Percentiles rank a stretch among this genome's conserved stretches.
phyloP scores from a whole-genome alignment of 92 coral and sea anemone species.

The Bergia sp. region DNA sequence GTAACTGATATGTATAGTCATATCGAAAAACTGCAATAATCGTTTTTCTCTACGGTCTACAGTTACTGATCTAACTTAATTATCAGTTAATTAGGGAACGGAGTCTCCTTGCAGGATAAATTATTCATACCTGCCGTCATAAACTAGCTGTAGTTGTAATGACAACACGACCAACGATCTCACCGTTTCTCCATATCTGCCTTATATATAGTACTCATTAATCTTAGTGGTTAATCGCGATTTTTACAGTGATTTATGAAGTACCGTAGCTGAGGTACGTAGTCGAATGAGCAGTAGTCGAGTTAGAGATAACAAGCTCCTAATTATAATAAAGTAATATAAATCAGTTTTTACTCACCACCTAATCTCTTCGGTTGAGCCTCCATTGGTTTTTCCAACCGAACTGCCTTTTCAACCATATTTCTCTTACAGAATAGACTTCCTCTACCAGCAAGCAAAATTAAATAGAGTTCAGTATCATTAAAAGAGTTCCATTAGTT shows the following conservation, averaged over 20 bases:
- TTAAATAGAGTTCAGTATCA: not conserved
- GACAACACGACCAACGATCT: not conserved
- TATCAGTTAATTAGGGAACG: too few relatives aligned
- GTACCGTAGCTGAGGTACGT: not conserved
- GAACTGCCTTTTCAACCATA: conserved; percentile 29
- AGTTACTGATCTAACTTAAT: too few relatives aligned
- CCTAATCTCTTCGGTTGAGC: conserved; percentile 16
- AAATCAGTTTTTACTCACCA: not conserved
- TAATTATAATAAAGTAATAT: too few relatives aligned
- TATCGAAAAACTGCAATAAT: too few relatives aligned
- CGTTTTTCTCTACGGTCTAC: too few relatives aligned
- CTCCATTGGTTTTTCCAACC: conserved; percentile 11
- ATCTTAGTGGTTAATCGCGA: too few relatives aligned
- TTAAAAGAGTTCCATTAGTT: conserved; percentile 20
- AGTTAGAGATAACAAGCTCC: too few relatives aligned
- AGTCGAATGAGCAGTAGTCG: too few relatives aligned
- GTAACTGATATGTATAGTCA: too few relatives aligned
- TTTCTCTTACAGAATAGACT: not conserved
- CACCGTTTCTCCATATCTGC: not conserved
- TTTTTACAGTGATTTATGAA: not conserved
- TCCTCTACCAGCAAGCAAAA: not conserved
- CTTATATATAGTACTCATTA: too few relatives aligned
- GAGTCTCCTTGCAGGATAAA: too few relatives aligned
- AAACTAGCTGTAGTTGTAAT: not conserved
- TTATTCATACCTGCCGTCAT: not conserved